Conservation (phyloP, 2,797 vertebrate species). For the Rhinatrema bivittatum region DNA sequence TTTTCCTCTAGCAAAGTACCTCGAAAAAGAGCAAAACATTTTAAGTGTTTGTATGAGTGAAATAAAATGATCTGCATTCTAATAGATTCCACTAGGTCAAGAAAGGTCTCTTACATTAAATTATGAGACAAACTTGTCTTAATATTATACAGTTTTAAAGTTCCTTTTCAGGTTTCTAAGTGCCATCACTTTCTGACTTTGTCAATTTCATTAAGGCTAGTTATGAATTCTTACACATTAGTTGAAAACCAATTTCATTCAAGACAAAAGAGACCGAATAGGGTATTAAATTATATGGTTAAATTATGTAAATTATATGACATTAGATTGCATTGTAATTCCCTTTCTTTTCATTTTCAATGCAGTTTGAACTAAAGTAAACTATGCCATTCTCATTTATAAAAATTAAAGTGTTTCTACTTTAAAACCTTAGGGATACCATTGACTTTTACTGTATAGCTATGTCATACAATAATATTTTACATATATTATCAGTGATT, state of each 20-base stretch:
- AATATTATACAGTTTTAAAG: too few species aligned
- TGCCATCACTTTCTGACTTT: conserved; percentile 25
- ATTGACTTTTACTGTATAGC: conserved; percentile 25
- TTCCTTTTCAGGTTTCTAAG: conserved; percentile 12
- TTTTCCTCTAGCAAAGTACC: too few species aligned
- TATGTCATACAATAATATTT: conserved; percentile 22
- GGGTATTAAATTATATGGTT: conserved; percentile 31
- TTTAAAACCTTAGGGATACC: conserved; percentile 28
- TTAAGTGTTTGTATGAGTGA: too few species aligned
- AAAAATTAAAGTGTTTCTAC: conserved; percentile 21
- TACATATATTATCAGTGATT: conserved; percentile 28
- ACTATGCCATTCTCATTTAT: conserved; percentile 28
- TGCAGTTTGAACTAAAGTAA: conserved; percentile 25
- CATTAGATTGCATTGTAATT: conserved; percentile 25
- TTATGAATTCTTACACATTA: conserved; percentile 26
- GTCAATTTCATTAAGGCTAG: conserved; percentile 27
- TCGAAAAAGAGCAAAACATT: too few species aligned
- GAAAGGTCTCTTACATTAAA: too few species aligned
- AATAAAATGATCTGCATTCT: too few species aligned
- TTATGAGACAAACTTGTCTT: too few species aligned
- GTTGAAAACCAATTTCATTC: conserved; percentile 39
- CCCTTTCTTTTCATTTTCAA: conserved; percentile 28
- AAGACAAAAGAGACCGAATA: conserved; percentile 40
- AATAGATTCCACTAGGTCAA: too few species aligned
- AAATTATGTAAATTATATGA: conserved; percentile 27